Evolutionary conservation across 2,888 invertebrate genomes (phyloP).

Genomic region (Leptarthrus brevirostris): DNA sequence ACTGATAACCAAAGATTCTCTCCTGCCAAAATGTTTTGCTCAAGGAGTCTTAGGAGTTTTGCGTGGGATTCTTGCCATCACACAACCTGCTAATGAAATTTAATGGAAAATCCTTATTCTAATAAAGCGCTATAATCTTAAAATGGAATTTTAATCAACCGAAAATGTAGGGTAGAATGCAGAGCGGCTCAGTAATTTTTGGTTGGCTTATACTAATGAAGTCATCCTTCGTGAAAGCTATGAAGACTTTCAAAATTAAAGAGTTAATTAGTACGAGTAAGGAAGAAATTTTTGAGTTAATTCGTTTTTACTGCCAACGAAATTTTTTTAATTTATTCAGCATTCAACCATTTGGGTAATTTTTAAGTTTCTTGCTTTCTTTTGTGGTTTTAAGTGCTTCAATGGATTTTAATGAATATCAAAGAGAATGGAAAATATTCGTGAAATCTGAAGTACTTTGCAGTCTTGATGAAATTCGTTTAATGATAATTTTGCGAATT

Average conservation of each 20-base stretch:
- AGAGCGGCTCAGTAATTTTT: not conserved
- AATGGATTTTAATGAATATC: too few relatives aligned
- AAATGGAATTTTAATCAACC: constrained; percentile 44
- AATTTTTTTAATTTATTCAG: too few relatives aligned
- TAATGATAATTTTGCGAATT: too few relatives aligned
- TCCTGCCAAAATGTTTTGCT: not conserved
- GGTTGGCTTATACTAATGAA: not conserved
- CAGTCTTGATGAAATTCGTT: too few relatives aligned
- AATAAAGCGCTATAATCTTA: constrained; percentile 34
- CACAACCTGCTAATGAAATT: constrained; percentile 23
- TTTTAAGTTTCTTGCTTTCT: too few relatives aligned
- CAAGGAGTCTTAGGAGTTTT: not conserved
- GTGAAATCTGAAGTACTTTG: too few relatives aligned
- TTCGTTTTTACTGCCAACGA: too few relatives aligned
- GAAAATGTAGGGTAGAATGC: constrained; percentile 33
- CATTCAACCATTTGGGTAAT: too few relatives aligned
- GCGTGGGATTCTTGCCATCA: not conserved
- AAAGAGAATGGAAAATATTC: too few relatives aligned
- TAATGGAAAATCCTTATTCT: constrained; percentile 31
- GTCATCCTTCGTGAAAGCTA: not conserved
- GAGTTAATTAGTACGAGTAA: constrained; percentile 11
- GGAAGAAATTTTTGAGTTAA: too few relatives aligned
- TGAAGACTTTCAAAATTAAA: constrained; percentile 18
- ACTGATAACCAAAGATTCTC: not conserved
- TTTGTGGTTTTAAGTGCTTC: too few relatives aligned